Base-by-base conservation (phyloP, 2,797 vertebrate species). In the Xenentodon cancila region DNA sequence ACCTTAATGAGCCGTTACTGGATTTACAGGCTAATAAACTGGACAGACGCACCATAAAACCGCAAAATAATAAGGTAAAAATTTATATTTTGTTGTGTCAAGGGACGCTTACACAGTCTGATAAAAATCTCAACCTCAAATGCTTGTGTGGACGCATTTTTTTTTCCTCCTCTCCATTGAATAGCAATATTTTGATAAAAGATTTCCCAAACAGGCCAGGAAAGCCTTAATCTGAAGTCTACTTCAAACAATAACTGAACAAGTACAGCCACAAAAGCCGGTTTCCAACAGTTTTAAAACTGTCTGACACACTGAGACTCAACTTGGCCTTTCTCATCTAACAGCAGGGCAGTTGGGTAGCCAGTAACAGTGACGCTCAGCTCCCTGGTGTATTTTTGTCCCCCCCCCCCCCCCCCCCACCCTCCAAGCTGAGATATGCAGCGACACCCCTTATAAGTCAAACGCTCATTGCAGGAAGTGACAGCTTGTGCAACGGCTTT, bases 371-470 rank as follows among this genome's bases (percentile, higher is more conserved):
- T 57, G 83, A 68, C 78, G 52, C 74, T 57, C 25, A 0, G 53
- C 65, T 84, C 90, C 82, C 85, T 65, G 73, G 86, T 84, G 89
- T 91, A 92, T 92, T 92, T 92, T 86, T 77, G 87, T 88, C 88
- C 37, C 19, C 2, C 46, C 53, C 59, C 58, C 40, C 45, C 19
- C 12, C 30, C 56, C 9, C 7, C 19, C 50, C 66, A 30, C 68
- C 53, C 65, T 11, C 44, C 16, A n/a, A 27, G 17, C 72, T 67
- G 64, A 75, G 62, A 76, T 49, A 64, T 52, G 67, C 82, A 64
- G 73, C 30, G 69, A 64, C 78, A 82, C 40, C 82, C 89, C 86
- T 79, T 88, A 87, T 88, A 91, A 87, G 78, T 84, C 88, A 79
- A 73, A 50, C 58, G 44, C 45, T 88, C 82, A 79, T 86, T 89